Evolutionary conservation across 2,888 invertebrate species (phyloP).

Genomic region (Acleris emargana): DNA sequence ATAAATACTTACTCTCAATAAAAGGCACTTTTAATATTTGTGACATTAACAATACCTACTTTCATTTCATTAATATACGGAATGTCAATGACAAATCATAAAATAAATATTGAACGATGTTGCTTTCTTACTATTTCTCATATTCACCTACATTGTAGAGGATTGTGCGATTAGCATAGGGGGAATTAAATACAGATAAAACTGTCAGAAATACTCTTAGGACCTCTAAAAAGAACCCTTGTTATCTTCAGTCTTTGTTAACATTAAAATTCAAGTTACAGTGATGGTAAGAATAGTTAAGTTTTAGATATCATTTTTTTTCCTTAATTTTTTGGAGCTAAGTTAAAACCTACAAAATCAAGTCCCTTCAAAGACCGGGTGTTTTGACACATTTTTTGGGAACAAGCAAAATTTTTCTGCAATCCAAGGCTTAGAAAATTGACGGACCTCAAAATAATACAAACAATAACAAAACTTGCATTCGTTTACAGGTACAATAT

Average conservation of each 20-base stretch:
- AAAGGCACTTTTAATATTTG: conserved; percentile 23
- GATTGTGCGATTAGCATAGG: conserved; percentile 11
- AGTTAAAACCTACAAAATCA: too few relatives aligned
- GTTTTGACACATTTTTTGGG: too few relatives aligned
- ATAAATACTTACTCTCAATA: neutral
- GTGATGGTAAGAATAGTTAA: neutral
- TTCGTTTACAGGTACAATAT: too few relatives aligned
- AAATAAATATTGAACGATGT: neutral
- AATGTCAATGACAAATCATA: conserved; percentile 27
- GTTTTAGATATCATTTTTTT: too few relatives aligned
- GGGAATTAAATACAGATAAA: conserved; percentile 40
- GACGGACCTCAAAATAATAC: too few relatives aligned
- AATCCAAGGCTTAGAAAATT: too few relatives aligned
- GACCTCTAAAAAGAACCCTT: conserved; percentile 53
- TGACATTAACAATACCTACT: conserved; percentile 30
- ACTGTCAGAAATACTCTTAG: conserved; percentile 48
- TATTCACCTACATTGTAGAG: neutral
- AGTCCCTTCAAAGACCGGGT: too few relatives aligned
- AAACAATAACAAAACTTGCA: too few relatives aligned
- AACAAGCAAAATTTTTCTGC: too few relatives aligned
- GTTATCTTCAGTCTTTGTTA: neutral
- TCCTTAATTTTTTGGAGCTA: too few relatives aligned
- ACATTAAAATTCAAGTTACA: neutral
- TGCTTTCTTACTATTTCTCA: neutral
- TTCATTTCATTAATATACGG: conserved; percentile 28